A percentile compares a stretch with the other conserved stretches of the same genome.
Evolutionary conservation across 2,113 vertebrate genomes (phyloP).

Genomic region (Takifugu bimaculatus): DNA sequence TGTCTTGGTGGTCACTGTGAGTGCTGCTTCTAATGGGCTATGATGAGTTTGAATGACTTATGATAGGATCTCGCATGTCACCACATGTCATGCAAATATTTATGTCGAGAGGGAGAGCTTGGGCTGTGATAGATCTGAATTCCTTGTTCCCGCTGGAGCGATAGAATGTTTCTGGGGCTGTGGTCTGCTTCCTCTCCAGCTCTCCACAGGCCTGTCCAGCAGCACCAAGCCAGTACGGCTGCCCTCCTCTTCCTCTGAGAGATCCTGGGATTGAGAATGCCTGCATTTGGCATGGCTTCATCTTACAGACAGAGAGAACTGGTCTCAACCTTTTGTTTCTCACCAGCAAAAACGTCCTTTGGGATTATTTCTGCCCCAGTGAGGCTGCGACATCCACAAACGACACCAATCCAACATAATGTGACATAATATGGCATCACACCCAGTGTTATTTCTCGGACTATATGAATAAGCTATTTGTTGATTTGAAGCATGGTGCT

Average conservation of each 20-base stretch:
- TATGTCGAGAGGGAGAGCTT: slow-evolving; percentile 63
- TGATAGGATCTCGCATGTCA: slow-evolving; percentile 67
- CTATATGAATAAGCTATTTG: slow-evolving; percentile 41
- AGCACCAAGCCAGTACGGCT: slow-evolving; percentile 57
- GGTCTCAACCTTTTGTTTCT: slow-evolving; percentile 39
- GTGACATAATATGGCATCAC: slow-evolving; percentile 37
- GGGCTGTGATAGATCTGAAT: slow-evolving; percentile 63
- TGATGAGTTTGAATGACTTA: slow-evolving; percentile 67
- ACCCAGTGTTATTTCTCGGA: slow-evolving; percentile 14
- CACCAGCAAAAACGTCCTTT: slow-evolving; percentile 18
- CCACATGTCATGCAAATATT: slow-evolving; percentile 71
- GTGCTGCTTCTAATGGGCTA: slow-evolving; percentile 56
- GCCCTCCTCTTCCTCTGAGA: slow-evolving; percentile 68
- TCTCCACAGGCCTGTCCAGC: slow-evolving; percentile 47
- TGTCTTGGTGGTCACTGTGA: slow-evolving; percentile 61
- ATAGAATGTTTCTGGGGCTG: slow-evolving; percentile 54
- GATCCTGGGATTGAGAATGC: slow-evolving; percentile 69
- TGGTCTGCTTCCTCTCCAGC: slow-evolving; percentile 55
- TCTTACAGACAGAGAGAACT: slow-evolving; percentile 32
- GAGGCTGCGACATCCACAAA: slow-evolving; percentile 29
- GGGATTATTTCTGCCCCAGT: slow-evolving; percentile 22
- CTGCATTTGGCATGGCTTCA: slow-evolving; percentile 64
- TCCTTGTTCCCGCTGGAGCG: slow-evolving; percentile 51
- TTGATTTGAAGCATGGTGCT: slow-evolving; percentile 58
- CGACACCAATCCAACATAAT: slow-evolving; percentile 18